These are phyloP conservation scores for Temnothorax longispinosus DNA, from an alignment of 1,140 invertebrate species.

Conservation along the genomic window DNA sequence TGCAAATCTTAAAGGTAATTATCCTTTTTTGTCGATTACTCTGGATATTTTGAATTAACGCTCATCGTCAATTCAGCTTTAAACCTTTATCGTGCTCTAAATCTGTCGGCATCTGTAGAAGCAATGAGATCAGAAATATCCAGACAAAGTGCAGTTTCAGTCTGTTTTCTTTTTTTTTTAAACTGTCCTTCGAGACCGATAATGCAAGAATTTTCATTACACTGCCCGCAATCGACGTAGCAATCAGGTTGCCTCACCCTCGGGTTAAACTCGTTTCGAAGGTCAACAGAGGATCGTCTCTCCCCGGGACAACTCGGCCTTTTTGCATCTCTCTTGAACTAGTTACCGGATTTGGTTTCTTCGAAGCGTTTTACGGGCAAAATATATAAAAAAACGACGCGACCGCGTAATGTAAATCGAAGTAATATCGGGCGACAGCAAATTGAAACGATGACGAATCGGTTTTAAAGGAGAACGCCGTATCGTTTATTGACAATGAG, in stretches of 20 bases:
- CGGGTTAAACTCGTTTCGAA: slow-evolving; percentile 72
- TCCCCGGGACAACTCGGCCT: not conserved
- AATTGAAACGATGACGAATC: not conserved
- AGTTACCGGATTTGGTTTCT: slow-evolving; percentile 36
- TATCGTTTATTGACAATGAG: not conserved
- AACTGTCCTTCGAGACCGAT: slow-evolving; percentile 59
- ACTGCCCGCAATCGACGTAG: slow-evolving; percentile 61
- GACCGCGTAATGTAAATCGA: not conserved
- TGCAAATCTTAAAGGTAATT: not conserved
- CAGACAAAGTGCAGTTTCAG: slow-evolving; percentile 9
- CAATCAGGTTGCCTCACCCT: slow-evolving; percentile 70
- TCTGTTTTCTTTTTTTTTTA: not conserved
- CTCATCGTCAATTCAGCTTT: not conserved
- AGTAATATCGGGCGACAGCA: not conserved
- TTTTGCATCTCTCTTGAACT: slow-evolving; percentile 12
- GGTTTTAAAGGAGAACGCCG: not conserved
- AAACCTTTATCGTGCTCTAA: not conserved
- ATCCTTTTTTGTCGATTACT: not conserved
- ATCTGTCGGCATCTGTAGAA: not conserved
- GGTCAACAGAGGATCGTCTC: slow-evolving; percentile 62
- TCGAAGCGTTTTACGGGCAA: not conserved
- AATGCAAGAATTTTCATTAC: slow-evolving; percentile 74
- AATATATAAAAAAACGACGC: slow-evolving; percentile 39
- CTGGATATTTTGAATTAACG: not conserved
- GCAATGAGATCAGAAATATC: not conserved